Base-by-base conservation (phyloP, 2,888 invertebrate genomes). In the Teleogryllus oceanicus region DNA sequence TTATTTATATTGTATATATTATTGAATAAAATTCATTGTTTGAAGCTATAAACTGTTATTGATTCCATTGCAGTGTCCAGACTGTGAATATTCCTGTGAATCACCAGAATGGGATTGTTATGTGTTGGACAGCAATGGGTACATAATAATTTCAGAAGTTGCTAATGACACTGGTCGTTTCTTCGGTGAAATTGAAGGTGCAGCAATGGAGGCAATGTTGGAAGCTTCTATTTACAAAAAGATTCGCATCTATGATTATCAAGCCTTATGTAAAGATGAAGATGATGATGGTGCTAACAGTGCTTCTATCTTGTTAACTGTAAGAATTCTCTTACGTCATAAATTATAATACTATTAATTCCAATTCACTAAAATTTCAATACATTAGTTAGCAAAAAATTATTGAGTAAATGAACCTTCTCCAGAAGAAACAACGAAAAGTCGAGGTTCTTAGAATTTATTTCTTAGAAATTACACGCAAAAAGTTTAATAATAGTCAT, bases 191-290 rank as follows among this genome's bases (percentile, higher is more conserved):
- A 84, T 88, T 18, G 88, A 89, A 82, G 87, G 86, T 49, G 85
- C 85, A 80, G 85, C 88, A 12, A 86, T 88, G 85, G 85, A 86
- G 82, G 49, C 84, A 10, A 83, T 87, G 81, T 88, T 86, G 24
- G n/a, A 80, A 21, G 75, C 49, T 83, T 89, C 90, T 1, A 92
- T 96, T 82, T 97, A 92, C 85, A 91, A 93, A 81, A 90, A 91
- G 82, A 91, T 96, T 0, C 91, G 92, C 50, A 91, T 96, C 78
- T 96, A 93, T 84, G 96, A 97, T 86, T 96, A 94, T 85, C 96
- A 97, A 86, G 95, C 93, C 1, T 88, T 94, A 51, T 96, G 96
- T 85, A 94, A 95, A 84, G 91, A 93, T 79, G 86, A 87, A 2
- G 86, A 62, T 13, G 62, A 62, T 62, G 62, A n/a, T 62, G 62